Base-by-base conservation (phyloP, 53 echinoderm and acorn worm species). In the Glandiceps talaboti region DNA sequence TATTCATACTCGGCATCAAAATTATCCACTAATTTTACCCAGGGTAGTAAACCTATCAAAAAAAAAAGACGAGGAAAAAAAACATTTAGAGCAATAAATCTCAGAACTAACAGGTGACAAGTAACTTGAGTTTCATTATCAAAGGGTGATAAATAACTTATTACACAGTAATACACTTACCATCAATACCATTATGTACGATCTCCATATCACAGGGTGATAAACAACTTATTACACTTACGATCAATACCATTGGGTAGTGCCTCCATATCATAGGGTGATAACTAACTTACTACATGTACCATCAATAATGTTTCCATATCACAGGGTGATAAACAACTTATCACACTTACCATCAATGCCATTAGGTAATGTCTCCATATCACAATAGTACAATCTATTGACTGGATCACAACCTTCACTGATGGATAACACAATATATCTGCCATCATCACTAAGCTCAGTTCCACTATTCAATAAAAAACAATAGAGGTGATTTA, bases 1-100 rank as follows among this genome's bases (percentile, higher is more conserved):
- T 95, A 95, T 33, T 95, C 95, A 76, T 95, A 95, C 83, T 95
- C 95, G 0, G 92, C 95, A 72, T 92, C 92, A 87, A 95, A 92
- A 77, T 92, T 95, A 76, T 95, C 95, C 0, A 95, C 81, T 27
- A 92, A 77, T 82, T 95, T 95, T 1, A 95, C 95, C 88, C 92
- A 92, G 0, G 95, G 92, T 28, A 95, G 88, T 31, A 92, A 72
- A 79, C 92, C 95, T 95, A 45, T 1, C 29, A 32, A 74, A 28
- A 30, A 29, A 79, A 12, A 74, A 33, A 0, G 77, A 1, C 28
- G 32, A 77, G 31, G 14, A 30, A 29, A 27, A 33, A 77, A 14
- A 1, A n/a, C n/a, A n/a, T n/a, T n/a, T n/a, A n/a, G n/a, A n/a
- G n/a, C n/a, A n/a, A n/a, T n/a, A n/a, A n/a, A n/a, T n/a, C n/a